Evolutionary conservation across 53 echinoderm and acorn worm genomes (phyloP).

Genomic region (Antedon mediterranea): DNA sequence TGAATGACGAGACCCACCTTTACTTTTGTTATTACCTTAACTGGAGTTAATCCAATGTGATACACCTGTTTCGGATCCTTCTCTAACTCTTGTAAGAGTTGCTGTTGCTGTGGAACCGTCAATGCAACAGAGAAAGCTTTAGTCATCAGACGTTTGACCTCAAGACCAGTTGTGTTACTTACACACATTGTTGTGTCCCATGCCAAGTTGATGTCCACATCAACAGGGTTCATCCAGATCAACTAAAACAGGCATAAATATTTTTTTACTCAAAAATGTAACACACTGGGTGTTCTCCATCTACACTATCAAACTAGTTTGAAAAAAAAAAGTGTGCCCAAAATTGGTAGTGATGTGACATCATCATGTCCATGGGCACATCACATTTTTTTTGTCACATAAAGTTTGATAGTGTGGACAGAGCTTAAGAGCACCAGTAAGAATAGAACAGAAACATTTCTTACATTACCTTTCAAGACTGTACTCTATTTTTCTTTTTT

Average conservation of each 20-base stretch:
- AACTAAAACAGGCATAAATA: constrained; percentile 22
- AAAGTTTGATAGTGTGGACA: too few species aligned
- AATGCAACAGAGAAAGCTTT: constrained; percentile 91
- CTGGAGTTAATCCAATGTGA: constrained; percentile 90
- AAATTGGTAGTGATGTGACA: too few species aligned
- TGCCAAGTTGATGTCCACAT: constrained; percentile 60
- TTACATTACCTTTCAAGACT: too few species aligned
- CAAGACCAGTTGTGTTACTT: constrained; percentile 84
- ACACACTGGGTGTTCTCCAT: too few species aligned
- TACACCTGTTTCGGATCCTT: constrained; percentile 92
- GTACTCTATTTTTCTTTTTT: too few species aligned
- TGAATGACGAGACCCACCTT: not conserved
- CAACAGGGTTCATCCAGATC: constrained; percentile 73
- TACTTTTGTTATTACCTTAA: constrained; percentile 41
- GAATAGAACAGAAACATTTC: too few species aligned
- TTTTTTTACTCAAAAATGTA: too few species aligned
- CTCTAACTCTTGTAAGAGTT: constrained; percentile 81
- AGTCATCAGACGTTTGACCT: constrained; percentile 93
- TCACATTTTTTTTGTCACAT: too few species aligned
- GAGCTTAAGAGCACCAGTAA: too few species aligned
- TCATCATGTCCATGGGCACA: too few species aligned
- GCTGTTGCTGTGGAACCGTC: constrained; percentile 71
- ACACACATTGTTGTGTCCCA: constrained; percentile 89
- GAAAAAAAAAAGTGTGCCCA: too few species aligned
- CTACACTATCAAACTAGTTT: too few species aligned